Conservation (phyloP, 2,797 vertebrate species). For the Parotocinclus haroldoi region DNA sequence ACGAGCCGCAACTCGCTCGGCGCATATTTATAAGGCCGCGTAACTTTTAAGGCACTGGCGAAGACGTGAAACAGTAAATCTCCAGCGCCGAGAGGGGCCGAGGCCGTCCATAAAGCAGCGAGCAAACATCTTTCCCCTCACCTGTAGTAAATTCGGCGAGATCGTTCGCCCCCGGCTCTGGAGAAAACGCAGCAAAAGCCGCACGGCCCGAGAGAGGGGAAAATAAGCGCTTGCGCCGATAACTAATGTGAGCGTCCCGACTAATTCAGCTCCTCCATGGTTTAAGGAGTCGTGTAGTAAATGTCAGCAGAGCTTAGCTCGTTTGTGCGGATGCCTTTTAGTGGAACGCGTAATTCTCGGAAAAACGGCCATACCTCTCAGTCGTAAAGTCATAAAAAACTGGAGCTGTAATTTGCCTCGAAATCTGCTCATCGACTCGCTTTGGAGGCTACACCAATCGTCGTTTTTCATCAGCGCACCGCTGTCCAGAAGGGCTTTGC, state of each 20-base stretch:
- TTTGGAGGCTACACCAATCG: too few species aligned
- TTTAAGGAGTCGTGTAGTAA: slow-evolving; percentile 14
- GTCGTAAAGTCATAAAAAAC: too few species aligned
- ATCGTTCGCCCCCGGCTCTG: slow-evolving; percentile 20
- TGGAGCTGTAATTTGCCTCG: too few species aligned
- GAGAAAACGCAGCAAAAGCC: slow-evolving; percentile 8
- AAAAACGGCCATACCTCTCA: neutral
- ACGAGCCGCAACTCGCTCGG: slow-evolving; percentile 61
- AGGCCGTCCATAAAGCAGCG: slow-evolving; percentile 53
- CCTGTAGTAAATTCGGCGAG: slow-evolving; percentile 36
- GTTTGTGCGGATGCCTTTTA: neutral
- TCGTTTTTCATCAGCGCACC: too few species aligned
- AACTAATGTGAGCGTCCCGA: neutral
- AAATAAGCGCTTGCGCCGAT: neutral
- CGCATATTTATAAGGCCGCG: slow-evolving; percentile 68
- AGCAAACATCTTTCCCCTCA: slow-evolving; percentile 45
- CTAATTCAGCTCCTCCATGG: neutral
- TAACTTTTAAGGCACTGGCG: slow-evolving; percentile 63
- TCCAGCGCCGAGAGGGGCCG: slow-evolving; percentile 54
- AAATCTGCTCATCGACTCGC: too few species aligned
- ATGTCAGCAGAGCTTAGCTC: slow-evolving; percentile 1
- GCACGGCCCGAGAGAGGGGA: neutral
- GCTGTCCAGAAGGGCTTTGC: too few species aligned
- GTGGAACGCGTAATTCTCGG: neutral
- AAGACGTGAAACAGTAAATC: slow-evolving; percentile 56